Conservation (phyloP, 2,113 vertebrate genomes). For the Poeciliopsis occidentalis region DNA sequence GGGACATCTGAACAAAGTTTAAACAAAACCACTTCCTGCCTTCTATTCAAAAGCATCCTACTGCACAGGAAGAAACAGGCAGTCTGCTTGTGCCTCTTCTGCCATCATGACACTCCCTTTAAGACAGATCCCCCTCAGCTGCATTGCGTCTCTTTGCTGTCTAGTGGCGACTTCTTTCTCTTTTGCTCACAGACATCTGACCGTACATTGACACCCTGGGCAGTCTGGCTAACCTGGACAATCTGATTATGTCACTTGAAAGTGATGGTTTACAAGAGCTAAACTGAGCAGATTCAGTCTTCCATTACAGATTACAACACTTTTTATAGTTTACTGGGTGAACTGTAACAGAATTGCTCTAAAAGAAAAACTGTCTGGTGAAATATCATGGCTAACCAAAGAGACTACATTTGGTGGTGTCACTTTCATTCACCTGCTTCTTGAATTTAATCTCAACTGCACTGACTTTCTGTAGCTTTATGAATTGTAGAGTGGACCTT, state of each 20-base stretch:
- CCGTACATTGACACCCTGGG: constrained; percentile 40
- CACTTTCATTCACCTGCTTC: constrained; percentile 21
- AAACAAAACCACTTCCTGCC: constrained; percentile 69
- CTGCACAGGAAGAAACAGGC: constrained; percentile 53
- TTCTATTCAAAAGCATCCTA: constrained; percentile 35
- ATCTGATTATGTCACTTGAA: constrained; percentile 49
- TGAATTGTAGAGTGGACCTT: constrained; percentile 31
- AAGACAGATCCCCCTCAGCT: neutral
- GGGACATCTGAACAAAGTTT: constrained; percentile 13
- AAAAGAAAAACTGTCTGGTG: constrained; percentile 1
- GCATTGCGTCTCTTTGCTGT: neutral
- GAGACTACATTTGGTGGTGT: neutral
- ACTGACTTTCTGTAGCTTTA: constrained; percentile 26
- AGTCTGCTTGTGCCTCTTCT: constrained; percentile 26
- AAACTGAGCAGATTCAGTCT: constrained; percentile 19
- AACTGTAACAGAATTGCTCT: neutral
- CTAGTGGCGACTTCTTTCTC: neutral
- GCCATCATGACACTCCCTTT: neutral
- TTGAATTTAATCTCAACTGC: constrained; percentile 21
- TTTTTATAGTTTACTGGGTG: constrained; percentile 4
- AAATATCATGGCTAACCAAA: neutral
- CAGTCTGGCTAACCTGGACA: constrained; percentile 20
- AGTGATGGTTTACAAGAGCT: constrained; percentile 6
- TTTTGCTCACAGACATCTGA: constrained; percentile 18
- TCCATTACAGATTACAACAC: constrained; percentile 18